Evolutionary conservation across 2,888 invertebrate genomes (phyloP).

Genomic region (Scaptomyza parva): DNA sequence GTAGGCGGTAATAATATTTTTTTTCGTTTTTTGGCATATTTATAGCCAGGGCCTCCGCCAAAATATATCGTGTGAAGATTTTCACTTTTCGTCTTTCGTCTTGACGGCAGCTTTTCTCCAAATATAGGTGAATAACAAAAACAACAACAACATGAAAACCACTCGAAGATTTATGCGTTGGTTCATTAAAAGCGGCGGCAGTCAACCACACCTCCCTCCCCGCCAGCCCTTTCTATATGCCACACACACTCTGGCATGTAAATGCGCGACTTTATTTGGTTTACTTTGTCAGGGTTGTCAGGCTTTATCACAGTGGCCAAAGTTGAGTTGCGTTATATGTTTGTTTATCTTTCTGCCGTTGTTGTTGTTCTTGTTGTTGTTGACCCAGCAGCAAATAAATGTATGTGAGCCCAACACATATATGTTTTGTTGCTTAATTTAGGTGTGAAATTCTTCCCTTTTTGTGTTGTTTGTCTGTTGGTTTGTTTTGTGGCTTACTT

Average conservation of each 20-base stretch:
- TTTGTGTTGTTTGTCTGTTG: constrained; percentile 52
- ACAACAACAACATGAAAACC: constrained; percentile 52
- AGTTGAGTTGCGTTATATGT: constrained; percentile 48
- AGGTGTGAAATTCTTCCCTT: constrained; percentile 49
- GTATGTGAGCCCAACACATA: constrained; percentile 7
- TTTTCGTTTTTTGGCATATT: constrained; percentile 49
- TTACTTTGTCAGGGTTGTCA: constrained; percentile 33
- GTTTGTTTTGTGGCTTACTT: constrained; percentile 68
- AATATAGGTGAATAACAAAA: no score
- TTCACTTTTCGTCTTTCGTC: constrained; percentile 14
- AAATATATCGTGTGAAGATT: constrained; percentile 43
- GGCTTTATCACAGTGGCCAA: constrained; percentile 52
- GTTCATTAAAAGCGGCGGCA: constrained; percentile 48
- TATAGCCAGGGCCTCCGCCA: constrained; percentile 32
- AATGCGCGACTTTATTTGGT: constrained; percentile 53
- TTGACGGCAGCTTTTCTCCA: constrained; percentile 41
- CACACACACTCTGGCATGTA: constrained; percentile 10
- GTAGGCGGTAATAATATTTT: constrained; percentile 18
- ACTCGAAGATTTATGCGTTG: constrained; percentile 53
- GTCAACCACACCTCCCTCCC: background rate
- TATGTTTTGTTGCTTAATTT: constrained; percentile 65
- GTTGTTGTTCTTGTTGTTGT: no score
- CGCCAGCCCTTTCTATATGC: no score
- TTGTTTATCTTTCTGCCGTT: constrained; percentile 48
- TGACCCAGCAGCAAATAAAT: constrained; percentile 18